Evolutionary conservation across 2,797 vertebrate genomes (phyloP).

Genomic region (Megalops cyprinoides): DNA sequence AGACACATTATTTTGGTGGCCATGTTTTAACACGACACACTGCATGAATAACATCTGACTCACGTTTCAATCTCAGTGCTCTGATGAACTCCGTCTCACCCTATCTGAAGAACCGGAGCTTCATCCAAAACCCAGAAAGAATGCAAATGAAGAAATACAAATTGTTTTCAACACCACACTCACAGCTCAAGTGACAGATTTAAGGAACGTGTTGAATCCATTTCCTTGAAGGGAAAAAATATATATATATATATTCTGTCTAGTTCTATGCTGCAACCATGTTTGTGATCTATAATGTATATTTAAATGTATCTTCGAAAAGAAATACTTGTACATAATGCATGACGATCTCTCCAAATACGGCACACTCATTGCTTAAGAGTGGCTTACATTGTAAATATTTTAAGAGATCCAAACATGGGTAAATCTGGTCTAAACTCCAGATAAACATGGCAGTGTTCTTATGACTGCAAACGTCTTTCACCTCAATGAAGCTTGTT

Average conservation of each 20-base stretch:
- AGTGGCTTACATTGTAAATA: not conserved
- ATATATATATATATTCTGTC: not conserved
- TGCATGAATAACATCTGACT: not conserved
- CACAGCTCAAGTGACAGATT: not conserved
- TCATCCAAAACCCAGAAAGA: not conserved
- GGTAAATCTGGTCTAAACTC: not conserved
- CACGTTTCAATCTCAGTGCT: not conserved
- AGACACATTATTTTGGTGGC: too few species aligned
- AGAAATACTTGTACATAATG: constrained; percentile 60
- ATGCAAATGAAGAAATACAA: not conserved
- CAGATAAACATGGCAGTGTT: not conserved
- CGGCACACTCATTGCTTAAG: constrained; percentile 43
- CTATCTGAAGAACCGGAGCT: not conserved
- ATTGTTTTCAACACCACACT: not conserved
- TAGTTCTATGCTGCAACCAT: not conserved
- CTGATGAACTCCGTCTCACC: not conserved
- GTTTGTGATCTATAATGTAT: constrained; percentile 22
- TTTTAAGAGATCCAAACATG: constrained; percentile 12
- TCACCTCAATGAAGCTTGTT: not conserved
- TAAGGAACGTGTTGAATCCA: not conserved
- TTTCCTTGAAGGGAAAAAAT: not conserved
- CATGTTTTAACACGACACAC: not conserved
- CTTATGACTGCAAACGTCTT: not conserved
- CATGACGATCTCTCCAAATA: constrained; percentile 53
- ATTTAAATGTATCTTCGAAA: constrained; percentile 53